phyloP scores from a whole-genome alignment of 2,113 vertebrate species.

The Coturnix japonica region DNA sequence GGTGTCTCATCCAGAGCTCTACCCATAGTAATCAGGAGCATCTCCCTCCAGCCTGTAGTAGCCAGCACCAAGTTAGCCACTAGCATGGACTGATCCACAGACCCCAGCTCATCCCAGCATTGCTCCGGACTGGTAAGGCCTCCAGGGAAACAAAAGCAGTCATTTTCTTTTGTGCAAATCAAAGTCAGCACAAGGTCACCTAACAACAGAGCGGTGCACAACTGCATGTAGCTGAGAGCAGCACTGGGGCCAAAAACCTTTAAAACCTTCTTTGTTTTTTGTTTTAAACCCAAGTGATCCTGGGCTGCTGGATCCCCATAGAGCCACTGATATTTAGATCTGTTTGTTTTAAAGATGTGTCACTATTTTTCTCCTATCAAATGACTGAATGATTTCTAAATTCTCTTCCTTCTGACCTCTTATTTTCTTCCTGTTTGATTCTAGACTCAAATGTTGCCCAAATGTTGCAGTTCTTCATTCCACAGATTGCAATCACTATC shows the following conservation, averaged over 20 bases:
- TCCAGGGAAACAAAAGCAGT: not conserved
- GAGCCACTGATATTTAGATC: not conserved
- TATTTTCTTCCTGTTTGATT: slow-evolving; percentile 22
- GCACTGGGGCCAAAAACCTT: not conserved
- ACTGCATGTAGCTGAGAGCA: not conserved
- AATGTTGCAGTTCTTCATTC: slow-evolving; percentile 60
- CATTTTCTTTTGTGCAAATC: not conserved
- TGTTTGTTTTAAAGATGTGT: slow-evolving; percentile 21
- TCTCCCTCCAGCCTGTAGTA: not conserved
- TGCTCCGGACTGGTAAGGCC: not conserved
- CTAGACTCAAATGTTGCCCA: slow-evolving; percentile 4
- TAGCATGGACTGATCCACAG: not conserved
- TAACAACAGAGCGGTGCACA: not conserved
- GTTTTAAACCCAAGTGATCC: not conserved
- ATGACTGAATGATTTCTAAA: slow-evolving; percentile 12
- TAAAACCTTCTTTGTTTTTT: not conserved
- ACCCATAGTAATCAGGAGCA: not conserved
- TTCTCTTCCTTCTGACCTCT: slow-evolving; percentile 17
- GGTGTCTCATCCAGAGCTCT: not conserved
- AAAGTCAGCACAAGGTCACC: not conserved
- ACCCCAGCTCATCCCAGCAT: not conserved
- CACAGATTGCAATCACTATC: slow-evolving; percentile 41
- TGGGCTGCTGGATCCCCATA: not conserved
- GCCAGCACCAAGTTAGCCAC: not conserved
- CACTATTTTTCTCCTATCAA: not conserved